Evolutionary conservation across 2,888 invertebrate genomes (phyloP).

Genomic region (Tetranychus truncatus): DNA sequence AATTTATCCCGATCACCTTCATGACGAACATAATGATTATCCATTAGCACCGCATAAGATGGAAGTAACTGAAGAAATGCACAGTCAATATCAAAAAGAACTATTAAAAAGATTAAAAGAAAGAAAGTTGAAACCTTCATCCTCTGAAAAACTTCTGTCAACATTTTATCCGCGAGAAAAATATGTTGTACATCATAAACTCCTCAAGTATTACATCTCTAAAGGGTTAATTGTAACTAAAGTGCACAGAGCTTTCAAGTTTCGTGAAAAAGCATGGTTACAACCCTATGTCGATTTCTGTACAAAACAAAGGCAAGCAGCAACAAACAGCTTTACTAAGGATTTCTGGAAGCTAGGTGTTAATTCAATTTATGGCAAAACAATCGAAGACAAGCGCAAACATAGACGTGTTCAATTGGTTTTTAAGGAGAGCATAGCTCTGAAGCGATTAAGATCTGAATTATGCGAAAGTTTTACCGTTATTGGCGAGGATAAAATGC

Average conservation of each 20-base stretch:
- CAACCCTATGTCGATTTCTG: not conserved
- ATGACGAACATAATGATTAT: too few relatives aligned
- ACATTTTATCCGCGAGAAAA: too few relatives aligned
- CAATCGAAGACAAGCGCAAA: conserved; percentile 30
- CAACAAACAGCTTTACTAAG: conserved; percentile 31
- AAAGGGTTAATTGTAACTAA: not conserved
- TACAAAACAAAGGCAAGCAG: conserved; percentile 25
- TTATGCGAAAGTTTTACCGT: conserved; percentile 14
- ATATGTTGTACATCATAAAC: too few relatives aligned
- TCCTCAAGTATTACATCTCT: too few relatives aligned
- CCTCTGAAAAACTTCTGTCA: not conserved
- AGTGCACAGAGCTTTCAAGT: not conserved
- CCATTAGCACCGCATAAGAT: too few relatives aligned
- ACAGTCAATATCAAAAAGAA: not conserved
- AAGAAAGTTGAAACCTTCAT: not conserved
- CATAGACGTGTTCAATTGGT: conserved; percentile 28
- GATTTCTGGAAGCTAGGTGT: conserved; percentile 32
- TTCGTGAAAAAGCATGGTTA: not conserved
- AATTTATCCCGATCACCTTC: too few relatives aligned
- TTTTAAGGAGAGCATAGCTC: conserved; percentile 5
- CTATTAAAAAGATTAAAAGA: not conserved
- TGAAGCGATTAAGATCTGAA: conserved; percentile 17
- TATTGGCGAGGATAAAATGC: conserved; percentile 7
- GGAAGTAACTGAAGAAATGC: too few relatives aligned
- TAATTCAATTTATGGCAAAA: conserved; percentile 31